Evolutionary conservation across 2,888 invertebrate genomes (phyloP), one percentile per base, ranked within the genome.

Genomic region (Hypercompe scribonia): DNA sequence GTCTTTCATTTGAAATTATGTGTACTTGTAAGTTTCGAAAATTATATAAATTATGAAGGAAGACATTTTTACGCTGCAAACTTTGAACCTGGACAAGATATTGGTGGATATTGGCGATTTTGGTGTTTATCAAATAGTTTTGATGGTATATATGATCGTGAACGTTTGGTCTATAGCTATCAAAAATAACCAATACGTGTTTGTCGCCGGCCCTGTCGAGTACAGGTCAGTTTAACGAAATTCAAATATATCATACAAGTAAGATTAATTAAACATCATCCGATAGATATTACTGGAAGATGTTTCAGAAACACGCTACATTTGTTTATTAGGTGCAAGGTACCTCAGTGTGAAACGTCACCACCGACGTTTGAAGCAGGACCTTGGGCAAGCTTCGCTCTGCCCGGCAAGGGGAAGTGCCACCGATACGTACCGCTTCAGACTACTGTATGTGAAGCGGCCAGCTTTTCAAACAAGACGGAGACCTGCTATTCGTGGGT

Each of bases 111-210:
- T 70, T 10, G 70, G 70, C 3, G 3, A 33, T 15, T 63, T 64
- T 33, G 70, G 70, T 8, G 3, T 7, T 18, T 70, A 70, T 18
- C 70, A 70, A n/a, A 34, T 46, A 24, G 4, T 46, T 11, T 42
- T 70, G 64, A 64, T 64, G 46, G 63, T 46, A 3, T 70, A 70
- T n/a, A 21, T 70, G 31, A 13, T 64, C 7, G 13, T 28, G 4
- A 64, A 46, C 13, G 24, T 70, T 10, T 28, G 64, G 39, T 46
- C 63, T 15, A 70, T 64, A 3, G 46, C 70, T 46, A 42, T 64
- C 0, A 64, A 64, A 46, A 70, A 70, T 64, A 70, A 63, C 46
- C 70, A 70, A 11, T 70, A 70, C 15, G 70, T 70, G 46, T 70
- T 70, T 46, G 63, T 64, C 33, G 64, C 70, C 7, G 63, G 33